Base-by-base conservation (phyloP, 2,888 invertebrate species). In the Actias luna region DNA sequence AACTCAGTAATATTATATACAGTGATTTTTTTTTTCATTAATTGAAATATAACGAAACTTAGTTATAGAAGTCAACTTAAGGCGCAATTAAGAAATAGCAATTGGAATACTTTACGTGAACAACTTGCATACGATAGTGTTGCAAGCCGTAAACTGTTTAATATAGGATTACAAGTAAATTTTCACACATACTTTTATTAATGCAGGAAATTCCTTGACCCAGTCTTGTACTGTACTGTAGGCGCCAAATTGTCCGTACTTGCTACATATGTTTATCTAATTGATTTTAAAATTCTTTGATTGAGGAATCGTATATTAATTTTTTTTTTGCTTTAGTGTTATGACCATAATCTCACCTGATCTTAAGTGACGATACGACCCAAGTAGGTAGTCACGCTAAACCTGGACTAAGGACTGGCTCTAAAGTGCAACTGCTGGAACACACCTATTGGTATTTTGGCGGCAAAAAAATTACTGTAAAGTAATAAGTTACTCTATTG, bases 161-260 rank as follows among this genome's bases (percentile, higher is more conserved):
- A 50, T 50, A 50, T 25, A 50, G 25, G 14, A 50, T 50, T 22
- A 50, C 46, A 50, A 25, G 46, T 50, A 22, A 22, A 50, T 50
- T 50, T 50, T 50, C 46, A 25, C 46, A 22, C 25, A 50, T 50
- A 16, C 22, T 50, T 50, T 50, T 50, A 25, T 12, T 3, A 22
- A 50, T 50, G 46, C 10, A 50, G 46, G 46, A 50, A 50, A 25
- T 50, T 25, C 46, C 46, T 50, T 50, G 46, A 50, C 46, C 46
- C 46, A 50, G 25, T 50, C 46, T 50, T 25, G 3, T 50, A 50
- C 10, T 22, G 46, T 12, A 50, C 10, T 22, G 46, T 12, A 50
- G 46, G 46, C 46, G 25, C 46, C 46, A 50, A 50, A 10, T 12
- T 50, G 16, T 25, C 22, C 12, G 12, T 25, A 50, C 22, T 46